Conservation (phyloP, 2,113 vertebrate species). For the Trachemys scripta region DNA sequence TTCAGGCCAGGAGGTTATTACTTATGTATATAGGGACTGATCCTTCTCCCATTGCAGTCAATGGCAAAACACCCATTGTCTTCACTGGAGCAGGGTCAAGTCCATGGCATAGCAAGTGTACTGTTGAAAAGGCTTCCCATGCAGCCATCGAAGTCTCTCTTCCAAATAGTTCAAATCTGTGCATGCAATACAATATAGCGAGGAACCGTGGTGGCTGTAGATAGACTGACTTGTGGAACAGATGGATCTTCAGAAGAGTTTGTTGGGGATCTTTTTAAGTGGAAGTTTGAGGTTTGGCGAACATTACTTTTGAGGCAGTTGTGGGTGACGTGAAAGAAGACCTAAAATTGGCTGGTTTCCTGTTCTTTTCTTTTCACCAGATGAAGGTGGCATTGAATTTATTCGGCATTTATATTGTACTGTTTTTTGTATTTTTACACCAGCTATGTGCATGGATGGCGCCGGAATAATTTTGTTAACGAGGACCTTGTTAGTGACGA, state of each 20-base stretch:
- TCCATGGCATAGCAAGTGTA: rapidly evolving
- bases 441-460: slow-evolving; percentile 15
- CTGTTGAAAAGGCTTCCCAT: not conserved
- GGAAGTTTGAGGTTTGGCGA: rapidly evolving
- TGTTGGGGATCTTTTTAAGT: not conserved
- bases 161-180: not conserved
- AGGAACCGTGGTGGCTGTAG: rapidly evolving
- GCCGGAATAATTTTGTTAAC: slow-evolving; percentile 54
- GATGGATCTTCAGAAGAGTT: rapidly evolving
- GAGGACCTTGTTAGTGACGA: slow-evolving; percentile 28
- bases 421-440: not conserved
- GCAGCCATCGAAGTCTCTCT: rapidly evolving
- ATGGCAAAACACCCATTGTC: rapidly evolving
- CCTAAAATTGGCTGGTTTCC: not conserved
- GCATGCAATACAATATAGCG: rapidly evolving
- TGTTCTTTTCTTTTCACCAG: slow-evolving; percentile 20
- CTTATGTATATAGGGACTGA: not conserved
- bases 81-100: not conserved
- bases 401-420: slow-evolving; percentile 31
- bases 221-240: not conserved
- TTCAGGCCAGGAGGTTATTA: not conserved
- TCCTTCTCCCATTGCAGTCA: not conserved
- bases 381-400: slow-evolving; percentile 56
- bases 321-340: not conserved
- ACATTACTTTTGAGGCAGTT: not conserved